Evolutionary conservation across 1,140 invertebrate species (phyloP).

Genomic region (Drosophila dunni): DNA sequence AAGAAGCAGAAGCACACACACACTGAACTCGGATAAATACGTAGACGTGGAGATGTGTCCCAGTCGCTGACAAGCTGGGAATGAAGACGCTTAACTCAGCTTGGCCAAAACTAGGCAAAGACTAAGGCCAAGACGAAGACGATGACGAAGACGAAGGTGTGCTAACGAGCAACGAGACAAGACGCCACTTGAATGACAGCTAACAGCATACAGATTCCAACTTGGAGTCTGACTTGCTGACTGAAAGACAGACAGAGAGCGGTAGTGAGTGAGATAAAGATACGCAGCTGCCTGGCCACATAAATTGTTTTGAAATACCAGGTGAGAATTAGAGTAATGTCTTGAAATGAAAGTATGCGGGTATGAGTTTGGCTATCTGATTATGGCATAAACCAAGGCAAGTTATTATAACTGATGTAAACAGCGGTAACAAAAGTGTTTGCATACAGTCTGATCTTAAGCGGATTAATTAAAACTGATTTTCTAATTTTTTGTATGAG

Average conservation of each 20-base stretch:
- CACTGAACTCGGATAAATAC: conserved; percentile 38
- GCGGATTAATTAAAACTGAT: conserved; percentile 11
- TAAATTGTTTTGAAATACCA: conserved; percentile 76
- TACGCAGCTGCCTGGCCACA: conserved; percentile 50
- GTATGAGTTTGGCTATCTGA: conserved; percentile 35
- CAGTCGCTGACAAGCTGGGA: conserved; percentile 45
- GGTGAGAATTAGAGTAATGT: conserved; percentile 78
- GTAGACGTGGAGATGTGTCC: conserved; percentile 38
- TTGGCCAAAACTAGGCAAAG: conserved; percentile 14
- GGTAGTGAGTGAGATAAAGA: background rate
- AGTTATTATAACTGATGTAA: conserved; percentile 1
- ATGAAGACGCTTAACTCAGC: conserved; percentile 46
- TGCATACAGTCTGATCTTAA: background rate
- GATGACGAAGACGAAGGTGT: conserved; percentile 40
- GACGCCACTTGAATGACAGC: conserved; percentile 79
- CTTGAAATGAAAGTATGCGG: conserved; percentile 65
- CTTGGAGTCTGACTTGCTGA: background rate
- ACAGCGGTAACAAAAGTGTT: background rate
- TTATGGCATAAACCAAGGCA: conserved; percentile 10
- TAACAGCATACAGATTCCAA: conserved; percentile 41
- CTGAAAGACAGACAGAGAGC: background rate
- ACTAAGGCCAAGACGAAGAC: conserved; percentile 8
- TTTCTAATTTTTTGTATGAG: background rate
- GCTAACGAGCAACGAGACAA: conserved; percentile 74
- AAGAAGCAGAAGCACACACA: background rate